These are phyloP conservation scores for Syngnathoides biaculeatus DNA, from an alignment of 2,113 vertebrate genomes.

Conservation along the genomic window DNA sequence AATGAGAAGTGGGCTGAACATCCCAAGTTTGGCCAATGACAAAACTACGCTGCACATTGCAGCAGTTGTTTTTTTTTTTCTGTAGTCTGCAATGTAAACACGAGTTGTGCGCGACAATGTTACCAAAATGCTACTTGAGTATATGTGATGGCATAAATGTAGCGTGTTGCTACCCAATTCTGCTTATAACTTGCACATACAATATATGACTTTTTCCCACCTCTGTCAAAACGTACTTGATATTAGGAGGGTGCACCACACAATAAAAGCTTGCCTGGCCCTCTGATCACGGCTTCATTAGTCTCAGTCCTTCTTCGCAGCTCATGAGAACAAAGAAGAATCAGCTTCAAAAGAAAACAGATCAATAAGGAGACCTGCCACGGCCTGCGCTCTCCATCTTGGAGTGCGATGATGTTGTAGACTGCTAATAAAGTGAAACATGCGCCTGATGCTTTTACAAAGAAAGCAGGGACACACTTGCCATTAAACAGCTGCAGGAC, in stretches of 20 bases:
- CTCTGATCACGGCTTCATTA: slow-evolving; percentile 8
- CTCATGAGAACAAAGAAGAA: slow-evolving; percentile 32
- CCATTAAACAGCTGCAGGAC: slow-evolving; percentile 45
- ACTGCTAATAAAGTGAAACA: slow-evolving; percentile 51
- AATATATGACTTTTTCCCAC: not conserved
- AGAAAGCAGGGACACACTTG: slow-evolving; percentile 29
- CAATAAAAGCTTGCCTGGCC: slow-evolving; percentile 7
- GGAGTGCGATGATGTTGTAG: slow-evolving; percentile 40
- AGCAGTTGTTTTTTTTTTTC: too few species aligned
- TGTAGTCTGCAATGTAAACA: too few species aligned
- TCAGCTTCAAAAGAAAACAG: slow-evolving; percentile 35
- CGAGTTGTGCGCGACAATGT: too few species aligned
- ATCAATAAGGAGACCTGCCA: slow-evolving; percentile 34
- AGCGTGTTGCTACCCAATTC: too few species aligned
- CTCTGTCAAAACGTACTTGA: not conserved
- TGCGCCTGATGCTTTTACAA: slow-evolving; percentile 41
- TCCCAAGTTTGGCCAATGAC: too few species aligned
- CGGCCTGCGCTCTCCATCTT: slow-evolving; percentile 23
- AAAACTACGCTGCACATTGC: too few species aligned
- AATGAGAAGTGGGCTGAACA: too few species aligned
- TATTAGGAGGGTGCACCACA: slow-evolving; percentile 5
- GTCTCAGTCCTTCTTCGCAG: slow-evolving; percentile 13
- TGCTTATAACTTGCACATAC: not conserved
- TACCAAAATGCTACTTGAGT: too few species aligned
- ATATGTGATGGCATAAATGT: too few species aligned